These are phyloP conservation scores for Columba janthina DNA, from an alignment of 2,113 vertebrate genomes.

Conservation along the genomic window DNA sequence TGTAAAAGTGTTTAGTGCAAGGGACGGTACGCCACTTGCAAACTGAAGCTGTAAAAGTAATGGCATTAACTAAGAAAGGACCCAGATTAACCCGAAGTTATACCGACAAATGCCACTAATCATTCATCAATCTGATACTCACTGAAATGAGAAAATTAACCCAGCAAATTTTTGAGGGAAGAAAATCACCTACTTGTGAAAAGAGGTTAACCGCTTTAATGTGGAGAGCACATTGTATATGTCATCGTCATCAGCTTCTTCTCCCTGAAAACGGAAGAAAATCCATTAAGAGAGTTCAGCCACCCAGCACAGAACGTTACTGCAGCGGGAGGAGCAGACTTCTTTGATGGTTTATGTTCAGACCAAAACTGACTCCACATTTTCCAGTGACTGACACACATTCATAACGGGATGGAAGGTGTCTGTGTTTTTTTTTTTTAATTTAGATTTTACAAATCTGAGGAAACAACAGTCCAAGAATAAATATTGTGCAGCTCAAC, in stretches of 20 bases:
- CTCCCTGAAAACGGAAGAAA: conserved; percentile 80
- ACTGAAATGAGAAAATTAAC: neutral
- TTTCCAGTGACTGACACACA: neutral
- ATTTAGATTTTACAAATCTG: neutral
- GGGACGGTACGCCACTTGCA: neutral
- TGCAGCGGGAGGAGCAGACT: neutral
- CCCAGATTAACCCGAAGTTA: neutral
- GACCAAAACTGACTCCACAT: neutral
- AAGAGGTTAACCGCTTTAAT: conserved; percentile 94
- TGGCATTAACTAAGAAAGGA: neutral
- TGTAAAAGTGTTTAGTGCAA: neutral
- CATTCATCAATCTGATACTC: neutral
- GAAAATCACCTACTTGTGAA: conserved; percentile 90
- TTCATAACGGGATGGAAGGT: neutral
- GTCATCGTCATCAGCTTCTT: conserved; percentile 98
- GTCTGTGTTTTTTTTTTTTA: neutral
- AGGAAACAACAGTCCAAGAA: neutral
- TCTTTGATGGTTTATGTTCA: neutral
- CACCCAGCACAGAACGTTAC: neutral
- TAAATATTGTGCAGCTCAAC: neutral
- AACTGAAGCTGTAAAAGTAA: neutral
- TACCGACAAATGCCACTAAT: neutral
- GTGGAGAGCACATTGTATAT: conserved; percentile 98
- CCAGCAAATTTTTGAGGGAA: neutral
- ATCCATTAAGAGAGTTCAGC: neutral